phyloP scores from a whole-genome alignment of 2,797 vertebrate genomes.

The Spea hammondii region DNA sequence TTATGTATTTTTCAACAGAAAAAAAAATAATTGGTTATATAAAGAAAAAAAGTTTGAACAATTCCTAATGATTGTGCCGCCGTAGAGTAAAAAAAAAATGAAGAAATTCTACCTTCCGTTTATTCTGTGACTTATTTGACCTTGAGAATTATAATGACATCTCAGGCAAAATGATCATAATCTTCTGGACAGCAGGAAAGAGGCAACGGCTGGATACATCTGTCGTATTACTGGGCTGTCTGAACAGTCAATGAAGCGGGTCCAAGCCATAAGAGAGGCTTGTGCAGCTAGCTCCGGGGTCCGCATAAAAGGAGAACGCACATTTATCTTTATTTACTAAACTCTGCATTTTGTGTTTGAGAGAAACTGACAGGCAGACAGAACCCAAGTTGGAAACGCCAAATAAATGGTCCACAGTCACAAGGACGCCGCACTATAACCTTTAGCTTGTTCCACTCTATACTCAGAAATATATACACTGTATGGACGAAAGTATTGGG shows the following conservation, averaged over 20 bases:
- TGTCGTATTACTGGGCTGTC: constrained; percentile 82
- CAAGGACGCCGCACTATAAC: constrained; percentile 69
- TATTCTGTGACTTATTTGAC: constrained; percentile 74
- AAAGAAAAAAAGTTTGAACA: neutral
- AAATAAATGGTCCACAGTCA: constrained; percentile 75
- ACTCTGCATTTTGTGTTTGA: constrained; percentile 74
- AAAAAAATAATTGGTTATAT: too few species aligned
- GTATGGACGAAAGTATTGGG: too few species aligned
- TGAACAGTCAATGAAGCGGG: constrained; percentile 83
- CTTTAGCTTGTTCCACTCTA: constrained; percentile 61
- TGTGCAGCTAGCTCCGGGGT: constrained; percentile 77
- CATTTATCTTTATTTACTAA: constrained; percentile 85
- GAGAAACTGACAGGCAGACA: constrained; percentile 74
- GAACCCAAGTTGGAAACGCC: constrained; percentile 68
- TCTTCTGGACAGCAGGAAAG: constrained; percentile 79
- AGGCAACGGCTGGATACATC: constrained; percentile 79
- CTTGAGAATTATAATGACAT: constrained; percentile 80
- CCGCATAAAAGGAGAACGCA: constrained; percentile 73
- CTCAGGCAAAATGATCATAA: constrained; percentile 80
- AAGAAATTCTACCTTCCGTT: constrained; percentile 62
- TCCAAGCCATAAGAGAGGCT: constrained; percentile 79
- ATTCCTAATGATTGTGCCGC: neutral
- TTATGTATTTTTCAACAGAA: too few species aligned
- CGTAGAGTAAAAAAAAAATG: constrained; percentile 6
- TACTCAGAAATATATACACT: neutral